Evolutionary conservation across 1,140 invertebrate species (phyloP), one percentile per base, ranked within the genome.

Genomic region (Pseudomyrmex cubaensis): DNA sequence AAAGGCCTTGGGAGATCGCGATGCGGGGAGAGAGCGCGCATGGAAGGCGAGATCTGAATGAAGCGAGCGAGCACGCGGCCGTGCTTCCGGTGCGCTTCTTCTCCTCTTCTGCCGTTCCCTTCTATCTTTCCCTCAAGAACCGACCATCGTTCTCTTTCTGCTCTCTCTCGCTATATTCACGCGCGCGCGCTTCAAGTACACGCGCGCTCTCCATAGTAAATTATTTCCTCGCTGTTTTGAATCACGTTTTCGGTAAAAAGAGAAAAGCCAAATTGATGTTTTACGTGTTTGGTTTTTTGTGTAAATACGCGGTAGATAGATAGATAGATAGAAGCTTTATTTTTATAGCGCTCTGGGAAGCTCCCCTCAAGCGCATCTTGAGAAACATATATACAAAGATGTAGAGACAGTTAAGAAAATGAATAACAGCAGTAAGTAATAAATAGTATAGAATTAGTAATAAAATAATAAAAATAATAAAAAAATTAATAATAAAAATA

Each of bases 41-140:
- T 69, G 85, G 83, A 87, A 84, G 80, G 64, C 62, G 57, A 86
- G 87, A 84, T 77, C 84, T 83, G 89, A 90, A 90, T 88, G 87
- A 89, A 88, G 77, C 54, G 73, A 84, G 87, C 83, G 87, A 84
- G 82, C 85, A 90, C 82, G 89, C 83, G 87, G 78, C 89, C 89
- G 89, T 90, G 80, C 83, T 90, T 90, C 89, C 89, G 87, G 85
- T 89, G 35, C 35, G 35, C 35, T 35, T 35, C 35, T 87, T 88
- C 76, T 66, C 75, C 66, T 59, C 64, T 72, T 75, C 66, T 35
- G 15, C 44, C 54, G 62, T 73, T 56, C 69, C 73, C 13, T 20
- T 73, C 57, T 56, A 25, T 67, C 22, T 72, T 48, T 66, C 56
- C 74, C 63, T 83, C 54, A 46, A 35, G 35, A 35, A 20, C 17